Evolutionary conservation across 2,113 vertebrate genomes (phyloP).

Genomic region (Hyla sarda): DNA sequence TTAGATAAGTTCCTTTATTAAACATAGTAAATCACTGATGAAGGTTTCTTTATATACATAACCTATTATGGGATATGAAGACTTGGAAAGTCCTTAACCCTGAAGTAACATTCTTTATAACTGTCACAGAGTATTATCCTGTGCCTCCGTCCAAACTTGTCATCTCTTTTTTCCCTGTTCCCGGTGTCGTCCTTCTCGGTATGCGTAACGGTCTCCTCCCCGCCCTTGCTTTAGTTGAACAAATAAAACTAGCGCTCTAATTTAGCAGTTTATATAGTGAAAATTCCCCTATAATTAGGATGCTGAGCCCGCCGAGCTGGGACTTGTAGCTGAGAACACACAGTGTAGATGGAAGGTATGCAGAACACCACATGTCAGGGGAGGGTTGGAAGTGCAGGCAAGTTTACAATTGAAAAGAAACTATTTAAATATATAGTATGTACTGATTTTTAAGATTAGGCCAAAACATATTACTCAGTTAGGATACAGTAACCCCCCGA

Average conservation of each 20-base stretch:
- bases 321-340: conserved; percentile 46
- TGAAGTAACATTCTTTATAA: not conserved
- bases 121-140: not conserved
- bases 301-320: conserved; percentile 41
- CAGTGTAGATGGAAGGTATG: conserved; percentile 32
- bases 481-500: too few species aligned
- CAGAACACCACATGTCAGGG: not conserved
- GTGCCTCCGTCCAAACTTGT: conserved; percentile 2
- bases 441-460: too few species aligned
- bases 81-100: not conserved
- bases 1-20: not conserved
- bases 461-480: too few species aligned
- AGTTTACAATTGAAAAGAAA: not conserved
- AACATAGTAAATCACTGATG: not conserved
- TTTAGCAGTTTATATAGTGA: conserved; percentile 47
- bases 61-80: not conserved
- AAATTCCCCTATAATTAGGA: conserved; percentile 54
- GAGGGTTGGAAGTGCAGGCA: not conserved
- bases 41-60: not conserved
- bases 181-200: conserved; percentile 23
- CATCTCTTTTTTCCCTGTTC: not conserved
- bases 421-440: too few species aligned
- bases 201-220: conserved; percentile 19
- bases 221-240: conserved; percentile 15
- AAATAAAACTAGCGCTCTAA: conserved; percentile 9